Conservation (phyloP, 2,888 invertebrate genomes). For the Steinernema hermaphroditum region DNA sequence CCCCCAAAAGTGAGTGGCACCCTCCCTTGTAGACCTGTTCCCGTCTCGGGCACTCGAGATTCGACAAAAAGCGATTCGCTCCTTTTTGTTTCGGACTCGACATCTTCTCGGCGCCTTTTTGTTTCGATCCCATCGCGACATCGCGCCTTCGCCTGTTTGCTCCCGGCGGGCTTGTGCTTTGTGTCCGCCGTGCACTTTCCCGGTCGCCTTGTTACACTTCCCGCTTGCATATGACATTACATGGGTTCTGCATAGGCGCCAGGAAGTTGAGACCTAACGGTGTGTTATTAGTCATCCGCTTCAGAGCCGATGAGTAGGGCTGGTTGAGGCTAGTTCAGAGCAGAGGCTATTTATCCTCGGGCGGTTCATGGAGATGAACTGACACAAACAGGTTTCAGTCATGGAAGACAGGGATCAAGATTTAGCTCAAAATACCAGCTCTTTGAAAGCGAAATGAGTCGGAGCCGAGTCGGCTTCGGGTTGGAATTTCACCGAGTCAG, state of each 20-base stretch:
- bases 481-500: neutral
- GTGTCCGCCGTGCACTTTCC: neutral
- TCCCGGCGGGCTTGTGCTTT: neutral
- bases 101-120: constrained; percentile 1
- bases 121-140: too few relatives aligned
- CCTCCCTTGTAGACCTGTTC: too few relatives aligned
- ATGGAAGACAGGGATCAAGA: neutral
- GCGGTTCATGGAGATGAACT: neutral
- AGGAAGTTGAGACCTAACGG: neutral
- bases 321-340: neutral
- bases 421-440: neutral
- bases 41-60: neutral
- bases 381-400: neutral
- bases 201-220: neutral
- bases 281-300: neutral
- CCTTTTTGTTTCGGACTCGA: neutral
- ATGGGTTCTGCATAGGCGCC: neutral
- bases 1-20: too few relatives aligned
- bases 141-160: neutral
- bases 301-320: neutral
- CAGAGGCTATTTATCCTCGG: neutral
- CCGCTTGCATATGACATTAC: neutral
- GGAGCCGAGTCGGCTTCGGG: neutral
- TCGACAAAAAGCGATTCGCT: neutral
- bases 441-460: neutral